These are phyloP conservation scores for Halocynthia aurantium DNA, from an alignment of 23 tunicate genomes.

Conservation along the genomic window DNA sequence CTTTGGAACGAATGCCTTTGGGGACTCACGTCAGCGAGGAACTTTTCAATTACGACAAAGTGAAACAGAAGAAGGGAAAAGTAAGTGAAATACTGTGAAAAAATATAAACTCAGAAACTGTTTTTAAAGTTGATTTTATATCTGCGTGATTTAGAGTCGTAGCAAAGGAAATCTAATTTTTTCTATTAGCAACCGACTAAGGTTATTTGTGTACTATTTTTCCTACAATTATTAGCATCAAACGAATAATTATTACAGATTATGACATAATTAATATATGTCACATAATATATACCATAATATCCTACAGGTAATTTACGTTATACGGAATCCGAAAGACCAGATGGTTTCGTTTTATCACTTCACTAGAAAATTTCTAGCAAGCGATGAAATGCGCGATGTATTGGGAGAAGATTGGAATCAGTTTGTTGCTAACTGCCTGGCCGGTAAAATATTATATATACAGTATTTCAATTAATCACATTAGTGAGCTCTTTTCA, in stretches of 20 bases:
- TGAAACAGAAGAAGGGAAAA: constrained; percentile 7
- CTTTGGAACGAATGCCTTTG: not conserved
- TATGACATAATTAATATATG: too few relatives aligned
- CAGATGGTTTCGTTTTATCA: constrained; percentile 6
- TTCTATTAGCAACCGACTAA: too few relatives aligned
- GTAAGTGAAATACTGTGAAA: not conserved
- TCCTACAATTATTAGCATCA: too few relatives aligned
- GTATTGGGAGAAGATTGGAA: not conserved
- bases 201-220: too few relatives aligned
- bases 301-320: not conserved
- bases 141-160: too few relatives aligned
- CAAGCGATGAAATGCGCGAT: not conserved
- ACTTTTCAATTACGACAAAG: not conserved
- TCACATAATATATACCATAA: too few relatives aligned
- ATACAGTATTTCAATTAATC: not conserved
- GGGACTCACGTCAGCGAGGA: not conserved
- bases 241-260: too few relatives aligned
- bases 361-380: not conserved
- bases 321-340: constrained; percentile 5
- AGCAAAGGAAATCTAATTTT: too few relatives aligned
- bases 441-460: not conserved
- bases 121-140: too few relatives aligned
- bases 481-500: too few relatives aligned
- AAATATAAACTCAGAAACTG: too few relatives aligned
- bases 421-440: not conserved